Evolutionary conservation across 2,797 vertebrate genomes (phyloP).

Genomic region (Phalanger gymnotis): DNA sequence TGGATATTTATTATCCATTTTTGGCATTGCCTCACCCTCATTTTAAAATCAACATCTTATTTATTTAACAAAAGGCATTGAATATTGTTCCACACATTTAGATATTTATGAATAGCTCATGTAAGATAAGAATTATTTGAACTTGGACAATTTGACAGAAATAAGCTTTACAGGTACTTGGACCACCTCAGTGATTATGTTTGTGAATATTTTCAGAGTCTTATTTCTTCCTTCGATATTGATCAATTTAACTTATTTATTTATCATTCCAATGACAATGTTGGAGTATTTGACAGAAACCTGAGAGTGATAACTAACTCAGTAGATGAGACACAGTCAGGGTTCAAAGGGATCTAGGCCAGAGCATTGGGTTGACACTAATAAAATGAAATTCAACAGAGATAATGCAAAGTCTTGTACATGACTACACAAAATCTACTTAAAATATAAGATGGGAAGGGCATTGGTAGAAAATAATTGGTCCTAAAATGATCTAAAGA

Average conservation of each 20-base stretch:
- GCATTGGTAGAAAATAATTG: not conserved
- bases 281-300: not conserved
- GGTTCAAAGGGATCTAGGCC: not conserved
- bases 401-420: no score
- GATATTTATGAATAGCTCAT: no score
- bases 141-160: not conserved
- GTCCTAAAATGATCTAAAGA: not conserved
- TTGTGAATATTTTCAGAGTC: not conserved
- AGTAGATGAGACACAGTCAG: not conserved
- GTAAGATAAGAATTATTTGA: not conserved
- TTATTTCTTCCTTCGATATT: not conserved
- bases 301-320: not conserved
- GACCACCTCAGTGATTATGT: not conserved
- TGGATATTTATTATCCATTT: no score
- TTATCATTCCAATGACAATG: not conserved
- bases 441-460: not conserved
- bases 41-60: no score
- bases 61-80: no score
- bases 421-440: not conserved
- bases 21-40: no score
- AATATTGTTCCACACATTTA: no score
- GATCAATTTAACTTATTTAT: not conserved
- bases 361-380: not conserved
- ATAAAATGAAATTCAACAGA: not conserved
- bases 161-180: not conserved